Percentiles rank a stretch among this genome's conserved stretches.
phyloP scores from a whole-genome alignment of 64 coral and sea anemone genomes.

The Exaiptasia diaphana region DNA sequence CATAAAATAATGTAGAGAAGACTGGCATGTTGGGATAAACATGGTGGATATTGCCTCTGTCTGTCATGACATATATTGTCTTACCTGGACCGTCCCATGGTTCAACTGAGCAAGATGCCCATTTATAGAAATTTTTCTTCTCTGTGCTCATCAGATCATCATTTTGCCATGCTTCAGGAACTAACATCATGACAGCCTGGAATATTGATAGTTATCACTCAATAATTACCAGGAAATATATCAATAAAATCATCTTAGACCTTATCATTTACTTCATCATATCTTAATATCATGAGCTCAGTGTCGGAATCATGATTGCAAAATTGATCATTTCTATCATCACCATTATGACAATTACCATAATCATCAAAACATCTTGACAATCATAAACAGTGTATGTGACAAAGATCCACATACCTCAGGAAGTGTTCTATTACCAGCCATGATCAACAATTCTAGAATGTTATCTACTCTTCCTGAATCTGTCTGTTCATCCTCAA shows the following conservation, averaged over 20 bases:
- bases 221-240: background rate
- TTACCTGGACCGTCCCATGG: constrained; percentile 95
- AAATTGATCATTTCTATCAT: no score
- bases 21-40: no score
- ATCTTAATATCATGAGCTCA: background rate
- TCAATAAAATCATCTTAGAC: background rate
- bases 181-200: constrained; percentile 87
- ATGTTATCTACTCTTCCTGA: constrained; percentile 87
- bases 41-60: no score
- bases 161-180: constrained; percentile 93
- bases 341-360: background rate
- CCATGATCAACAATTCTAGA: constrained; percentile 86
- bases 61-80: background rate
- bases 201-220: no score
- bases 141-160: constrained; percentile 69
- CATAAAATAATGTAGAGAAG: no score
- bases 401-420: constrained; percentile 62
- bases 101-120: constrained; percentile 88
- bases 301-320: background rate
- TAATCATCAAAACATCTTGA: background rate
- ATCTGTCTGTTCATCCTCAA: constrained; percentile 83
- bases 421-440: constrained; percentile 75
- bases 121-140: constrained; percentile 89
- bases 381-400: background rate
- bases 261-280: background rate